Base-by-base conservation (phyloP, 2,888 invertebrate genomes). In the Geotrupes spiniger region DNA sequence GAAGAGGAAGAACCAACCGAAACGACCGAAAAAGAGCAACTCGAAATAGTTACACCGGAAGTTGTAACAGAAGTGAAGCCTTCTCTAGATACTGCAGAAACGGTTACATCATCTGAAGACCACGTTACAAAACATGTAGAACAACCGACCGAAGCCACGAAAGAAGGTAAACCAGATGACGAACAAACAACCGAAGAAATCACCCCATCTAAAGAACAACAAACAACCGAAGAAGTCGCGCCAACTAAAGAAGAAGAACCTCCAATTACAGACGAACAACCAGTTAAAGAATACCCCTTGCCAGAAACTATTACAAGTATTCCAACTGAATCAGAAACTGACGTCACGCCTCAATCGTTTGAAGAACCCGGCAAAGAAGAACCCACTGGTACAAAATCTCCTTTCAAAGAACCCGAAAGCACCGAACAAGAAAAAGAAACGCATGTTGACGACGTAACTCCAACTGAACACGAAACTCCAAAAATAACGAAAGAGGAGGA, bases 321-420 rank as follows among this genome's bases (percentile, higher is more conserved):
- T 38, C 49, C 53, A 11, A 54, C 59, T 41, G 55, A 56, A 51
- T 27, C 40, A 40, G 54, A 60, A 47, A 33, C 54, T 21, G n/a
- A n/a, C n/a, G n/a, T n/a, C n/a, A n/a, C n/a, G n/a, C n/a, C n/a
- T n/a, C n/a, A n/a, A n/a, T n/a, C n/a, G n/a, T n/a, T n/a, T n/a
- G n/a, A n/a, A n/a, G 58, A 57, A 14, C 10, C 28, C 10, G 9
- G 1, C 29, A 54, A 56, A 42, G 49, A 51, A 28, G 51, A 58
- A 16, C 47, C 57, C 39, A 51, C 4, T 52, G 40, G 29, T 4
- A 29, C 29, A 11, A 11, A 29, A 5, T 10, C 29, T 5, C 29
- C 29, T n/a, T 28, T 1, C 3, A 10, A 28, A 28, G 55, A 55
- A 44, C 60, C 64, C 21, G 52, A 56, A 38, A 54, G 56, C n/a